phyloP scores from a whole-genome alignment of 2,113 vertebrate genomes.

The Parus major region DNA sequence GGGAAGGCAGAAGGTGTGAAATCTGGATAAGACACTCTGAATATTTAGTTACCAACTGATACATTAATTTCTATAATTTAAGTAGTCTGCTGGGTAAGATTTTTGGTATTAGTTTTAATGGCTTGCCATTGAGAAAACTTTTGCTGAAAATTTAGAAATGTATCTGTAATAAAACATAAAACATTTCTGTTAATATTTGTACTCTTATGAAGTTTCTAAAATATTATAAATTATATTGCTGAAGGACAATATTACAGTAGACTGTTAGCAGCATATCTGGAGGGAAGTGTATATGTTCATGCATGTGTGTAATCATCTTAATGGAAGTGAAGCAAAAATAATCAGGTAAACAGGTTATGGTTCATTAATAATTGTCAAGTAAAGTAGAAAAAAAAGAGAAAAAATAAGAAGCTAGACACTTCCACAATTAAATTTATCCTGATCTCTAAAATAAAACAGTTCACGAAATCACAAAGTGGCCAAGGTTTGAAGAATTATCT shows the following conservation, averaged over 20 bases:
- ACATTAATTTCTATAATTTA: neutral
- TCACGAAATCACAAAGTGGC: neutral
- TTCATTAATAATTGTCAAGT: constrained; percentile 26
- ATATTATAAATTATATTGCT: neutral
- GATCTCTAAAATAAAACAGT: neutral
- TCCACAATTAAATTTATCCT: neutral
- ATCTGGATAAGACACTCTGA: neutral
- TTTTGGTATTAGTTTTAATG: neutral
- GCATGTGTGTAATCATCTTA: neutral
- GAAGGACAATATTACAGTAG: neutral
- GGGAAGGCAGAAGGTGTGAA: neutral
- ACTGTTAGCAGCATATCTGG: neutral
- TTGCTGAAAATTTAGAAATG: neutral
- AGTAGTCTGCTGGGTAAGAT: neutral
- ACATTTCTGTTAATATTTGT: neutral
- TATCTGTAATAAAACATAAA: neutral
- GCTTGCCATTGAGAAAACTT: neutral
- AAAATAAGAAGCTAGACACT: neutral
- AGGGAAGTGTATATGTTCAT: neutral
- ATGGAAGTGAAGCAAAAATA: constrained; percentile 14
- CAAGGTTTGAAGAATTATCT: neutral
- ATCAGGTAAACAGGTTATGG: constrained; percentile 7
- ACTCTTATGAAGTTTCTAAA: neutral
- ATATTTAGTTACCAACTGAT: neutral
- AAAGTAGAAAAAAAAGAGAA: neutral